A percentile compares a stretch with the other conserved stretches of the same genome.
Conservation (phyloP, 2,113 vertebrate genomes). For the Butorides virescens region DNA sequence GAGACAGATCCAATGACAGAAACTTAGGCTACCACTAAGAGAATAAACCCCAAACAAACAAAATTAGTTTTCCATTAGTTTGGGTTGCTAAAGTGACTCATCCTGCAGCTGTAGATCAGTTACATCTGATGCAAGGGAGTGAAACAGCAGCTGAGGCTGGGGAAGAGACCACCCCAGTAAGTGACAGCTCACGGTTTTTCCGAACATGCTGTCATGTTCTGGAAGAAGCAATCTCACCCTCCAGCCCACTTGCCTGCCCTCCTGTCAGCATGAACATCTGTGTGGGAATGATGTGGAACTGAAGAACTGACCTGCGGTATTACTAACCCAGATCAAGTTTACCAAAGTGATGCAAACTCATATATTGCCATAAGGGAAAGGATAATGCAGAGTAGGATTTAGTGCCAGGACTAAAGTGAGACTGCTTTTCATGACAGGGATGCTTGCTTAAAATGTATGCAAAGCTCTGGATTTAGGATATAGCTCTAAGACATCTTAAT, state of each 20-base stretch:
- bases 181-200: background rate
- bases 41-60: slow-evolving; percentile 31
- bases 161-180: background rate
- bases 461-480: background rate
- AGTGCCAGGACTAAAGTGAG: background rate
- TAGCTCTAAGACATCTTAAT: background rate
- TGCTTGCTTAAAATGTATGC: background rate
- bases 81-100: slow-evolving; percentile 41
- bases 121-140: slow-evolving; percentile 7
- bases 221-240: background rate
- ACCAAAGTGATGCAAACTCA: background rate
- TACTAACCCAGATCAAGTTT: background rate
- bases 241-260: background rate
- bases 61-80: slow-evolving; percentile 11
- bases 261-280: background rate
- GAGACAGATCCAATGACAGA: slow-evolving; percentile 13
- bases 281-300: background rate
- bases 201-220: slow-evolving; percentile 27
- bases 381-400: background rate
- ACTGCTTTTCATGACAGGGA: background rate
- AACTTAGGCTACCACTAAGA: background rate
- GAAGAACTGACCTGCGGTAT: background rate
- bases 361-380: background rate
- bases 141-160: background rate
- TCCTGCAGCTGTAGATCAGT: slow-evolving; percentile 46